These are phyloP conservation scores for Watsonalla binaria DNA, from an alignment of 2,888 invertebrate genomes.

Conservation along the genomic window DNA sequence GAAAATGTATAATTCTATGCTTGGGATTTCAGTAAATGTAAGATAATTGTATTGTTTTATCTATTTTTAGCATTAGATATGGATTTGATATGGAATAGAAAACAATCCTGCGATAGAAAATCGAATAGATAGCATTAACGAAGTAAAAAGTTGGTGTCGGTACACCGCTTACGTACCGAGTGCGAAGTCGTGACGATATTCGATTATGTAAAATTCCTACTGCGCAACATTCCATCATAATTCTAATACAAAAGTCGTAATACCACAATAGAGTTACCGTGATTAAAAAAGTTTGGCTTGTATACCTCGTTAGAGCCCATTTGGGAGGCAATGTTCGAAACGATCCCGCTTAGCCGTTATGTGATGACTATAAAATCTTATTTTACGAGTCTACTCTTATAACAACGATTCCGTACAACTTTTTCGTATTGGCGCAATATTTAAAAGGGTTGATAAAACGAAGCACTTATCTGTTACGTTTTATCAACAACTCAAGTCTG, in stretches of 20 bases:
- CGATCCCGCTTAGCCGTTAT: conserved; percentile 8
- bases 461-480: neutral
- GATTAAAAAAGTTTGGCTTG: conserved; percentile 30
- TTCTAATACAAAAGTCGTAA: neutral
- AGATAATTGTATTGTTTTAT: no score
- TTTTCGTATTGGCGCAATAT: neutral
- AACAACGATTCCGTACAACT: conserved; percentile 8
- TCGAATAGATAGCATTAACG: no score
- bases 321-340: conserved; percentile 17
- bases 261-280: neutral
- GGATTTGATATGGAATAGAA: no score
- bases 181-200: no score
- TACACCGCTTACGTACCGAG: no score
- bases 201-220: neutral
- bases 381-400: conserved; percentile 9
- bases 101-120: no score
- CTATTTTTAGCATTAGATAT: no score
- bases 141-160: no score
- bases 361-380: conserved; percentile 4
- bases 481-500: neutral
- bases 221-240: neutral
- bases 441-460: neutral
- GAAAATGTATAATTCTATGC: no score
- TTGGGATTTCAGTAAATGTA: no score
- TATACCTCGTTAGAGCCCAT: conserved; percentile 19